phyloP scores from a whole-genome alignment of 1,140 invertebrate species.

The Euglossa dilemma region DNA sequence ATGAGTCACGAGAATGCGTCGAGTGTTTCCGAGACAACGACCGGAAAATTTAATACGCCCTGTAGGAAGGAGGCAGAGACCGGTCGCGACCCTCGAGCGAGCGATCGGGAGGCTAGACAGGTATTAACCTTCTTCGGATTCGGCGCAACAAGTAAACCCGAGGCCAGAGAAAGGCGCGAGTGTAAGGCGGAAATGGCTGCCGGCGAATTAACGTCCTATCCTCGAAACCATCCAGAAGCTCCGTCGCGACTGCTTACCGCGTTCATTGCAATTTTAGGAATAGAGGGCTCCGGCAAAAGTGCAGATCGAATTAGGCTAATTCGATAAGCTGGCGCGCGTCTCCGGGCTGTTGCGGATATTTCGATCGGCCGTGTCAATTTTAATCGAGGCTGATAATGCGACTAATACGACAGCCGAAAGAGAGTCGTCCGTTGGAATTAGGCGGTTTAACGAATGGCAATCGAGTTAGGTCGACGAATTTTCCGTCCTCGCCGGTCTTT shows the following conservation, averaged over 20 bases:
- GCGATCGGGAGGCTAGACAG: no score
- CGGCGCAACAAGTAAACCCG: no score
- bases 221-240: background rate
- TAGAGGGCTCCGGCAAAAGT: background rate
- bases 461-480: slow-evolving; percentile 24
- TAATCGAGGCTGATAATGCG: slow-evolving; percentile 11
- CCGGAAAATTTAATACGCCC: background rate
- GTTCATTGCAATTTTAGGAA: background rate
- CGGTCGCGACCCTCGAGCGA: background rate
- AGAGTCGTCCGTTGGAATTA: slow-evolving; percentile 18
- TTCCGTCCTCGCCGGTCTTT: background rate
- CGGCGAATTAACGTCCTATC: background rate
- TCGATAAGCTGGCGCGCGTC: background rate
- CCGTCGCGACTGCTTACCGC: background rate
- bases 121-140: no score
- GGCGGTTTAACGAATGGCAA: slow-evolving; percentile 14
- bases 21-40: slow-evolving; percentile 3
- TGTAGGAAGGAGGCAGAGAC: background rate
- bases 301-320: slow-evolving; percentile 19
- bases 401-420: background rate
- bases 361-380: slow-evolving; percentile 27
- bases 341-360: background rate
- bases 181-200: background rate
- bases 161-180: no score
- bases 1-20: slow-evolving; percentile 49